phyloP scores from a whole-genome alignment of 1,140 invertebrate species.

The Littorina saxatilis region DNA sequence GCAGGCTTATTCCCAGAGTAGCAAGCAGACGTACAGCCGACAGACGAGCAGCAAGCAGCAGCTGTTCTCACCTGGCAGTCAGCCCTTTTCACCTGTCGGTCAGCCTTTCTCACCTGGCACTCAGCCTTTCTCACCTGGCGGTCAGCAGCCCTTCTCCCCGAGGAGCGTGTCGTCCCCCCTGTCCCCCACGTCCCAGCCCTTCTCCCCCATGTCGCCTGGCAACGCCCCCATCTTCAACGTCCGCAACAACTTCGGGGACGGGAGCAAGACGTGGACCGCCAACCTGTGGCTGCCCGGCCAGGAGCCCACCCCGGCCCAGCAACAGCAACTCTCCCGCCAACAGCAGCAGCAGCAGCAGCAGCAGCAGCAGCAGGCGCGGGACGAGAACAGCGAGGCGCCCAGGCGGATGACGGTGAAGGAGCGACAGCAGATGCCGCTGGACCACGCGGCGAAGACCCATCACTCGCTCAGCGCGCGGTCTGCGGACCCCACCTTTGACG shows the following conservation, averaged over 20 bases:
- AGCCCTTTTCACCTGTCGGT: neutral
- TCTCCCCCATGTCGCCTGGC: slow-evolving; percentile 24
- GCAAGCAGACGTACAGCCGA: neutral
- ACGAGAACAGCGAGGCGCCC: slow-evolving; percentile 29
- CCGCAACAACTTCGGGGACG: slow-evolving; percentile 27
- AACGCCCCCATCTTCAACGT: slow-evolving; percentile 40
- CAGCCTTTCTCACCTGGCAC: slow-evolving; percentile 27
- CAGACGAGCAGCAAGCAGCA: neutral
- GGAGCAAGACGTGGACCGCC: slow-evolving; percentile 22
- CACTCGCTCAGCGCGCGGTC: slow-evolving; percentile 32
- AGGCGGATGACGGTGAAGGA: slow-evolving; percentile 31
- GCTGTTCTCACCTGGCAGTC: neutral
- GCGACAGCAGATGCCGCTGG: slow-evolving; percentile 27
- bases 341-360: slow-evolving; percentile 16
- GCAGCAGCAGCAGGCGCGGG: neutral
- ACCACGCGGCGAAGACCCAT: slow-evolving; percentile 1
- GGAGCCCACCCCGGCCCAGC: slow-evolving; percentile 2
- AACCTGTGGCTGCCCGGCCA: slow-evolving; percentile 40
- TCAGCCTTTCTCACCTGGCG: neutral
- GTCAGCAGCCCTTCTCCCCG: slow-evolving; percentile 27
- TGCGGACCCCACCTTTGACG: slow-evolving; percentile 5
- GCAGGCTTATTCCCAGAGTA: neutral
- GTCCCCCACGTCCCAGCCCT: slow-evolving; percentile 11
- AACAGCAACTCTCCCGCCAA: slow-evolving; percentile 28
- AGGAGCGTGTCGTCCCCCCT: slow-evolving; percentile 5